Evolutionary conservation across 2,113 vertebrate species (phyloP), one percentile per base, ranked within the genome.

Genomic region (Nestor notabilis): DNA sequence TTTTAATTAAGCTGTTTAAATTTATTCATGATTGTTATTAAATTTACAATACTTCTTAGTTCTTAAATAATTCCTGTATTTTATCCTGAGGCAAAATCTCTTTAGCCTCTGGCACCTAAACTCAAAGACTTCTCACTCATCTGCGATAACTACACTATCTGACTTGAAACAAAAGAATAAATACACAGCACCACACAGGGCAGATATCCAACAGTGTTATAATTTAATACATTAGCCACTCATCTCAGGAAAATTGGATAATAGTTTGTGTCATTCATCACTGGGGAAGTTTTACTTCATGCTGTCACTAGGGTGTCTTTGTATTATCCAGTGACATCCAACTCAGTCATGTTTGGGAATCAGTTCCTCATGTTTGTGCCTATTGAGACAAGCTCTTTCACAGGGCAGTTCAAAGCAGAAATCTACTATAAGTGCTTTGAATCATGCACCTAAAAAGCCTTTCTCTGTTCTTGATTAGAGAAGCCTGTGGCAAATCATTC

Each of bases 31-130:
- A 79, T 82, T 88, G 58, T 84, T 95, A 96, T 97, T 96, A 97
- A 97, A 96, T 95, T 96, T 96, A 95, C 70, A 97, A 74, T 93
- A 87, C 87, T 87, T 95, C 92, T 53, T 27, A 63, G 76, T 43
- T 88, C 91, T 95, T 97, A 95, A 97, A 97, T 97, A 96, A 96
- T 96, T 97, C 63, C 92, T 94, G 19, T 69, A 80, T 93, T 96
- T 96, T 79, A 91, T 68, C 93, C 84, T 31, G 37, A 89, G 77
- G 95, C 95, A 97, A 96, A 81, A 96, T 86, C 75, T 81, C 66
- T 91, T 96, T 92, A 90, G 92, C 97, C 85, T 91, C 92, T 64
- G 82, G 96, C 96, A 90, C 31, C 94, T 85, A 83, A 64, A 72
- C 76, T 94, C 89, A 86, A 90, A 96, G 92, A 37, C 56, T 82